phyloP scores from a whole-genome alignment of 2,113 vertebrate species.

The Okapia johnstoni region DNA sequence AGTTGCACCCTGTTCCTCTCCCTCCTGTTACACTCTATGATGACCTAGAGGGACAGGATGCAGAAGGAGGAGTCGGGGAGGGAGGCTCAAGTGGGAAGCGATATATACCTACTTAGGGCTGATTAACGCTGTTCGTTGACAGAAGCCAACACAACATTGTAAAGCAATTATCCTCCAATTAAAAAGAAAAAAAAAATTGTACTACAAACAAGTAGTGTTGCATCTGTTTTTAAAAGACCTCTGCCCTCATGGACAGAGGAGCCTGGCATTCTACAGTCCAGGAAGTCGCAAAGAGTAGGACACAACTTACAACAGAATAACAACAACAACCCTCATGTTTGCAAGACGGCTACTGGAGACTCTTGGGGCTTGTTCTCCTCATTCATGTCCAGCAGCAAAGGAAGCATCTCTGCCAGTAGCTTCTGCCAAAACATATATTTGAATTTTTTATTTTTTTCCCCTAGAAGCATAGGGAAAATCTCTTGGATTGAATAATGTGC shows the following conservation, averaged over 20 bases:
- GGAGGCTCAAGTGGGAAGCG: not conserved
- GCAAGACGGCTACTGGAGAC: not conserved
- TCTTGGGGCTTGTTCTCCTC: not conserved
- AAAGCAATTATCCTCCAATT: not conserved
- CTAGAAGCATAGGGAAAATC: not conserved
- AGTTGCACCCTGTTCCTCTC: not conserved
- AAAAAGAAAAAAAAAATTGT: not conserved
- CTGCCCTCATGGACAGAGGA: not conserved
- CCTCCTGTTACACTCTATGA: not conserved
- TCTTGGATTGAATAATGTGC: not conserved
- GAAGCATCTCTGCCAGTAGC: not conserved
- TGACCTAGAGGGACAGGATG: not conserved
- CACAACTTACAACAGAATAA: not conserved
- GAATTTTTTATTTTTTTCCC: not conserved
- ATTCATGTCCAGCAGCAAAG: not conserved
- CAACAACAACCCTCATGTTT: not conserved
- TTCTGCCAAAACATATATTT: not conserved
- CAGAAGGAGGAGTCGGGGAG: fast-evolving
- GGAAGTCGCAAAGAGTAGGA: not conserved
- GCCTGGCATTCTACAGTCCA: not conserved
- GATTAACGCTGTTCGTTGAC: not conserved
- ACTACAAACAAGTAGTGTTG: not conserved
- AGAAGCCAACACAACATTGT: not conserved
- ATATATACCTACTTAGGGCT: not conserved
- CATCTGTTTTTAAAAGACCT: not conserved